Evolutionary conservation across 2,888 invertebrate genomes (phyloP).

Genomic region (Cerceris ruficornis): DNA sequence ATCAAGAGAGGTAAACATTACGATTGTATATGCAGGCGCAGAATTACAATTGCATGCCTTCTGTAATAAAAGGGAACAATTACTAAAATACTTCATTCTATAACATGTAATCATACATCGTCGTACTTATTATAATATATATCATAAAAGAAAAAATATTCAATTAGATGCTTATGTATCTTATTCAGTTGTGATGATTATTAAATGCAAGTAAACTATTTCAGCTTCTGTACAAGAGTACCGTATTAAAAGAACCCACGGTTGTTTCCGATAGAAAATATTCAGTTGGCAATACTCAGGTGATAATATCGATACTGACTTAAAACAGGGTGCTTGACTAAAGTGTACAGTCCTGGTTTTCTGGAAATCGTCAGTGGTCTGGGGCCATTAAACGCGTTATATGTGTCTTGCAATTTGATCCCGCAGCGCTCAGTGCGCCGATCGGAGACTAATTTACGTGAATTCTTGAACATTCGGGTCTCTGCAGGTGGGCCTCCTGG

Average conservation of each 20-base stretch:
- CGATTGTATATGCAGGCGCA: too few relatives aligned
- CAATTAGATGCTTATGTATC: background rate
- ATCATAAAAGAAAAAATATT: background rate
- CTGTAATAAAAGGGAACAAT: background rate
- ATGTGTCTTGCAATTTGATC: conserved; percentile 79
- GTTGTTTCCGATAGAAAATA: conserved; percentile 25
- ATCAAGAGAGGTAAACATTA: too few relatives aligned
- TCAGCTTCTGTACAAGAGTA: conserved; percentile 1
- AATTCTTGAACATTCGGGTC: conserved; percentile 72
- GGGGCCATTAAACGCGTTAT: conserved; percentile 79
- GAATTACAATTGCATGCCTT: too few relatives aligned
- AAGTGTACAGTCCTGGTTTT: conserved; percentile 74
- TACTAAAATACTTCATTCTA: background rate
- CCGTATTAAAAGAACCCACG: conserved; percentile 10
- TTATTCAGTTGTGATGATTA: too few relatives aligned
- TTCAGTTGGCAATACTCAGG: conserved; percentile 40
- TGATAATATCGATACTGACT: conserved; percentile 16
- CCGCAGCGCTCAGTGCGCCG: conserved; percentile 71
- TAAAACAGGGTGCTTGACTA: conserved; percentile 32
- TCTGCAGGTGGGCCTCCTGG: conserved; percentile 67
- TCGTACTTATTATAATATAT: too few relatives aligned
- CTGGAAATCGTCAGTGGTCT: conserved; percentile 78
- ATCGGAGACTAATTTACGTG: conserved; percentile 76
- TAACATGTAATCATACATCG: too few relatives aligned
- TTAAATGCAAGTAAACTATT: background rate